A percentile compares a stretch with the other conserved stretches of the same genome.
Evolutionary conservation across 2,797 vertebrate species (phyloP).

Genomic region (Betta splendens): DNA sequence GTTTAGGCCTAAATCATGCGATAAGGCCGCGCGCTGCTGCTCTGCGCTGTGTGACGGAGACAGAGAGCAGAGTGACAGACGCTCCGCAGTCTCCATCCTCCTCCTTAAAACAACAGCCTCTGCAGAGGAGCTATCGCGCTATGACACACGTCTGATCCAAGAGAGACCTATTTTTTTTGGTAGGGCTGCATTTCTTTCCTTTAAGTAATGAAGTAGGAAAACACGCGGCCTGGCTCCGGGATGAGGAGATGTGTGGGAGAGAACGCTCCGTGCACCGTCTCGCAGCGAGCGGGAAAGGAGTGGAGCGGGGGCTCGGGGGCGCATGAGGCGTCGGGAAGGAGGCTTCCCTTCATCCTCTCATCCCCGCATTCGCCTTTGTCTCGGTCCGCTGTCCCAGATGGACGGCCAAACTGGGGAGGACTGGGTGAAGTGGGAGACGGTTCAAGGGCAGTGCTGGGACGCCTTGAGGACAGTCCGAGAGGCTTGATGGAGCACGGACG

Average conservation of each 20-base stretch:
- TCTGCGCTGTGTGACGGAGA: slow-evolving; percentile 67
- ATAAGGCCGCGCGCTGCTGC: slow-evolving; percentile 55
- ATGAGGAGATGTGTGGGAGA: slow-evolving; percentile 88
- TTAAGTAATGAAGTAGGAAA: slow-evolving; percentile 85
- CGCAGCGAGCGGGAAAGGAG: slow-evolving; percentile 67
- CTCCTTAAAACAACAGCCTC: slow-evolving; percentile 78
- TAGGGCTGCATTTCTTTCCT: slow-evolving; percentile 76
- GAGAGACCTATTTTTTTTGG: slow-evolving; percentile 80
- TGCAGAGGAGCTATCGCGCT: slow-evolving; percentile 74
- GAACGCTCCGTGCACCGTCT: slow-evolving; percentile 80
- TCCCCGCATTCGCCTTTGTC: slow-evolving; percentile 53
- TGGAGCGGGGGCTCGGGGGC: slow-evolving; percentile 42
- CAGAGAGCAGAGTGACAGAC: slow-evolving; percentile 75
- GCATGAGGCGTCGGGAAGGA: slow-evolving; percentile 42
- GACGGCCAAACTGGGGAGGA: slow-evolving; percentile 58
- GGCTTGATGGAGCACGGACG: slow-evolving; percentile 36
- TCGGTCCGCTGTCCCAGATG: slow-evolving; percentile 44
- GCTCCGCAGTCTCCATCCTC: slow-evolving; percentile 79
- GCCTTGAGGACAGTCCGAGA: slow-evolving; percentile 36
- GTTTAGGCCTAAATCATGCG: slow-evolving; percentile 58
- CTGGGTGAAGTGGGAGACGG: slow-evolving; percentile 47
- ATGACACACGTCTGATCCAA: slow-evolving; percentile 75
- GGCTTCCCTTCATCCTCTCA: slow-evolving; percentile 49
- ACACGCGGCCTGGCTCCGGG: slow-evolving; percentile 76
- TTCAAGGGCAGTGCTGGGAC: slow-evolving; percentile 33